Evolutionary conservation across 2,888 invertebrate genomes (phyloP).

Genomic region (Drosophila hamatofila): DNA sequence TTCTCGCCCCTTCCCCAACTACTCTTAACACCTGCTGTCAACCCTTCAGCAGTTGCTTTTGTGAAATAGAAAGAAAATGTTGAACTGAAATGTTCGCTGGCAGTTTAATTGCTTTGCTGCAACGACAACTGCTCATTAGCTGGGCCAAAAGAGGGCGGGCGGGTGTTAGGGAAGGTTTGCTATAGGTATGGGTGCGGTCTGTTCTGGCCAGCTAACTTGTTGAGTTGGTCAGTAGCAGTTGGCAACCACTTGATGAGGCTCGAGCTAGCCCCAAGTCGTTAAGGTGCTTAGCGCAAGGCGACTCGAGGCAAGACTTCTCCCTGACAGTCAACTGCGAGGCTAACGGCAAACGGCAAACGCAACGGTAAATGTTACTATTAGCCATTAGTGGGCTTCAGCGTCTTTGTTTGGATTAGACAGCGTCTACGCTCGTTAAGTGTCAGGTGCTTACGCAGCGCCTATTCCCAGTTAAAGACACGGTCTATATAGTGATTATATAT

Average conservation of each 20-base stretch:
- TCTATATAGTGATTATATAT: constrained; percentile 1
- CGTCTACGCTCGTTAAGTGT: constrained; percentile 26
- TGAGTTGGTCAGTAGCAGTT: constrained; percentile 55
- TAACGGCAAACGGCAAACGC: constrained; percentile 17
- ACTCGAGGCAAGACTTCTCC: background rate
- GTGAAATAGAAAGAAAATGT: constrained; percentile 44
- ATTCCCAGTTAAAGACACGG: background rate
- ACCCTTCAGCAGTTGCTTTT: constrained; percentile 20
- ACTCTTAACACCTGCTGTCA: constrained; percentile 29
- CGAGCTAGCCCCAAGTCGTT: constrained; percentile 58
- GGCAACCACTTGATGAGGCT: constrained; percentile 39
- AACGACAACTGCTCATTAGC: constrained; percentile 71
- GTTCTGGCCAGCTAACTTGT: constrained; percentile 39
- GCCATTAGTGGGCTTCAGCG: constrained; percentile 69
- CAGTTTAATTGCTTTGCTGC: constrained; percentile 73
- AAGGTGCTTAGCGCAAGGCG: constrained; percentile 77
- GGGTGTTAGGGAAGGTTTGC: no score
- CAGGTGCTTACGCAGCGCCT: constrained; percentile 32
- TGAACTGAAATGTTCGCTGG: constrained; percentile 48
- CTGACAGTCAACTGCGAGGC: constrained; percentile 21
- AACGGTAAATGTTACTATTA: constrained; percentile 37
- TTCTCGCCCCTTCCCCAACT: background rate
- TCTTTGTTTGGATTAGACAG: constrained; percentile 58
- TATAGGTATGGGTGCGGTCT: background rate
- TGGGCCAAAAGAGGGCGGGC: constrained; percentile 8